Evolutionary conservation across 2,888 invertebrate species (phyloP).

Genomic region (Rhaphigaster nebulosa): DNA sequence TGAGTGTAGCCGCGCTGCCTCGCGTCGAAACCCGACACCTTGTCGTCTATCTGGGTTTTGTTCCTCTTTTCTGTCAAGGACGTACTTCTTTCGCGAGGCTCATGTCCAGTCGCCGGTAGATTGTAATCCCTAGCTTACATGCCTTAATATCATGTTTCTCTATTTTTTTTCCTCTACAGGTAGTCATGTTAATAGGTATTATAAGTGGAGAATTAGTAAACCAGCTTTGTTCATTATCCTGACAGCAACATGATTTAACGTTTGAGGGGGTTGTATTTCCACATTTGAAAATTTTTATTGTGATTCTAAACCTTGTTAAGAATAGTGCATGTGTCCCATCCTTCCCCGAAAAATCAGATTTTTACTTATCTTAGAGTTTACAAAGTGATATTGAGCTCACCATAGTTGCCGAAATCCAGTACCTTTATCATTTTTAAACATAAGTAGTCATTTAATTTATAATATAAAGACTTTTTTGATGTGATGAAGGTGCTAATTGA

Average conservation of each 20-base stretch:
- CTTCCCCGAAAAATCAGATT: too few relatives aligned
- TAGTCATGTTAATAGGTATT: neutral
- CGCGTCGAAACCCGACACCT: neutral
- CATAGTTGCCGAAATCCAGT: too few relatives aligned
- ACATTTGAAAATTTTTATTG: too few relatives aligned
- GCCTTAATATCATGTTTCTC: neutral
- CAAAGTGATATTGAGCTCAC: too few relatives aligned
- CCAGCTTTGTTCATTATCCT: neutral
- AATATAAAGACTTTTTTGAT: too few relatives aligned
- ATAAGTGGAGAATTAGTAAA: neutral
- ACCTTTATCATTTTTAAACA: too few relatives aligned
- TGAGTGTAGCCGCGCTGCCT: neutral
- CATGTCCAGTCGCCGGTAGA: neutral
- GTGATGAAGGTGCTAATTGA: too few relatives aligned
- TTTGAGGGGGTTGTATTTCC: neutral
- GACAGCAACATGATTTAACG: neutral
- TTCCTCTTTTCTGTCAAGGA: neutral
- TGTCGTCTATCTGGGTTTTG: neutral
- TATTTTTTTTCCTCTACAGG: neutral
- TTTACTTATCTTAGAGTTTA: too few relatives aligned
- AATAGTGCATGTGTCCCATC: too few relatives aligned
- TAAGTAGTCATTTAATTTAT: too few relatives aligned
- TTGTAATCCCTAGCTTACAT: constrained; percentile 6
- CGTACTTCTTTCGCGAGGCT: neutral
- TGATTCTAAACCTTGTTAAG: too few relatives aligned